A percentile compares a stretch with the other conserved stretches of the same genome.
phyloP scores from a whole-genome alignment of 1,140 invertebrate genomes.

The Lasaia peninsularis region DNA sequence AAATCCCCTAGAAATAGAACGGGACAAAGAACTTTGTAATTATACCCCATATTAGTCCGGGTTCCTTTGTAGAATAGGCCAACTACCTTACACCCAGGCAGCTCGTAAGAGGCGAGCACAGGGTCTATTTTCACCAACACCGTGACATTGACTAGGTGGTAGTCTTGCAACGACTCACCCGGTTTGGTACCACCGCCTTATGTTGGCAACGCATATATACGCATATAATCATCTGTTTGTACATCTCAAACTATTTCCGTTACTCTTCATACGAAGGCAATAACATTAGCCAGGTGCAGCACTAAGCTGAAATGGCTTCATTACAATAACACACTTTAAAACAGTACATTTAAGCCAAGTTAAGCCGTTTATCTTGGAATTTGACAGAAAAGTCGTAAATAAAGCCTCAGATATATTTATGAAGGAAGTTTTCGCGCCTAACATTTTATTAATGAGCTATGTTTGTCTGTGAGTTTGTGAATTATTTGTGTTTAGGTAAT shows the following conservation, averaged over 20 bases:
- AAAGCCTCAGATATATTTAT: conserved; percentile 50
- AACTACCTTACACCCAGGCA: no score
- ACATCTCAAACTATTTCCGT: not conserved
- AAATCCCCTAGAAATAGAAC: no score
- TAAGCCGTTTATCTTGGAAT: conserved; percentile 37
- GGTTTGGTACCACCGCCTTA: no score
- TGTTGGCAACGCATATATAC: no score
- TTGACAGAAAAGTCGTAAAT: conserved; percentile 40
- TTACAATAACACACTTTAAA: conserved; percentile 3
- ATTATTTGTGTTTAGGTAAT: conserved; percentile 3
- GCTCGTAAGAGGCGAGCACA: no score
- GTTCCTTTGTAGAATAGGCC: no score
- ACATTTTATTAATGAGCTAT: conserved; percentile 28
- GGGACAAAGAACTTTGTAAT: no score
- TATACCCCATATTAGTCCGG: no score
- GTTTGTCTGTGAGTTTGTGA: conserved; percentile 22
- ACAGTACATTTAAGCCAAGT: conserved; percentile 25
- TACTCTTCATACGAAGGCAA: not conserved
- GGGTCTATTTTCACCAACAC: no score
- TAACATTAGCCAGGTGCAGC: conserved; percentile 1
- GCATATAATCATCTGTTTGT: no score
- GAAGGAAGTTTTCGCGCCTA: conserved; percentile 35
- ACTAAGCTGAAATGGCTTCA: conserved; percentile 1
- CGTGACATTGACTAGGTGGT: no score
- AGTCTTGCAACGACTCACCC: no score